These are phyloP conservation scores for Ectemnius continuus DNA, from an alignment of 2,888 invertebrate species.

Conservation along the genomic window DNA sequence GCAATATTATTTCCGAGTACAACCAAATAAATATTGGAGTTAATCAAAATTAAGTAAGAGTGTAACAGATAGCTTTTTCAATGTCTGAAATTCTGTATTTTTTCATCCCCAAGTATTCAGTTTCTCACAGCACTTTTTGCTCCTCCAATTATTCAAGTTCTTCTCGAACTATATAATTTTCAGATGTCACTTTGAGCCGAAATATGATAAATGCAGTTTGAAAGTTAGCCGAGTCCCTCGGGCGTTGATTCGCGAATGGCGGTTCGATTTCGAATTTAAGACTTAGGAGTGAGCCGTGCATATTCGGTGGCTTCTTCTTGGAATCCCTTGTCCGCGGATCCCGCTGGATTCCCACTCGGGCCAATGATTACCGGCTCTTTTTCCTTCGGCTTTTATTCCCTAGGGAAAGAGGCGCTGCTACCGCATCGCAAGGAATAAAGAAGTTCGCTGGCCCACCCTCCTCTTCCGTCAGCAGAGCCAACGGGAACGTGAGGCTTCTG, in stretches of 20 bases:
- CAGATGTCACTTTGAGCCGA: too few species aligned
- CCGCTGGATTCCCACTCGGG: slow-evolving; percentile 5
- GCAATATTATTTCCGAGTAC: too few species aligned
- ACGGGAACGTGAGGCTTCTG: slow-evolving; percentile 13
- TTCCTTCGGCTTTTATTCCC: slow-evolving; percentile 7
- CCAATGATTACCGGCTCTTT: slow-evolving; percentile 14
- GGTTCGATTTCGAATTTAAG: not conserved
- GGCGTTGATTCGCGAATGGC: not conserved
- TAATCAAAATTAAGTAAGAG: too few species aligned
- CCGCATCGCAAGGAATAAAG: slow-evolving; percentile 12
- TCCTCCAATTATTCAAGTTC: too few species aligned
- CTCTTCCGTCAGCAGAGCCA: not conserved
- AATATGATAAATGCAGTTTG: too few species aligned
- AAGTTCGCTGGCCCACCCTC: not conserved
- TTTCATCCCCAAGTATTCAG: too few species aligned
- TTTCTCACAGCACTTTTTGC: too few species aligned
- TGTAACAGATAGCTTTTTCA: too few species aligned
- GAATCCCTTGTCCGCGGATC: slow-evolving; percentile 1
- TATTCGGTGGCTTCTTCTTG: not conserved
- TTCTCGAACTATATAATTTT: too few species aligned
- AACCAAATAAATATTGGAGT: too few species aligned
- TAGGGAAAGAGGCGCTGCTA: not conserved
- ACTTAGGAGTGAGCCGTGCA: slow-evolving; percentile 7
- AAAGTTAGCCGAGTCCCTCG: not conserved
- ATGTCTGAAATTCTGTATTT: too few species aligned